These are phyloP conservation scores for Patella caerulea DNA, from an alignment of 2,888 invertebrate genomes.

Conservation along the genomic window DNA sequence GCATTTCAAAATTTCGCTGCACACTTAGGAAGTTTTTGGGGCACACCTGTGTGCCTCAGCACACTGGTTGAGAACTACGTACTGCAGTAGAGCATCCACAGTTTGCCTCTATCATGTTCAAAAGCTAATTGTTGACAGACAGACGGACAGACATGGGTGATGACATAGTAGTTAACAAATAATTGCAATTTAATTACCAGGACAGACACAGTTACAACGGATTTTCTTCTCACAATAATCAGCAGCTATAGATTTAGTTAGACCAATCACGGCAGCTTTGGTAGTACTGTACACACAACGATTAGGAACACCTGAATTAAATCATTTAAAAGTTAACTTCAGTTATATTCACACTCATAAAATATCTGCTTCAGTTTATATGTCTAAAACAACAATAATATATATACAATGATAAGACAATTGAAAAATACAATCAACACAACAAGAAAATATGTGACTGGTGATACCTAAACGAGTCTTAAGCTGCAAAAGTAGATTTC, in stretches of 20 bases:
- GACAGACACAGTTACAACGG: conserved; percentile 58
- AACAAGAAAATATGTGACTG: not conserved
- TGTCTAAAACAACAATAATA: not conserved
- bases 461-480: too few species aligned
- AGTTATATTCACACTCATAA: not conserved
- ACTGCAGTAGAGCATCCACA: too few species aligned
- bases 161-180: too few species aligned
- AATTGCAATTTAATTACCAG: conserved; percentile 42
- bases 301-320: conserved; percentile 50
- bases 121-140: too few species aligned
- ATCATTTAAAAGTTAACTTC: not conserved
- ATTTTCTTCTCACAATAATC: conserved; percentile 56
- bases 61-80: too few species aligned
- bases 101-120: too few species aligned
- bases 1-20: too few species aligned
- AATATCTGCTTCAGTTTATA: not conserved
- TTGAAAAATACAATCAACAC: not conserved
- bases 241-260: conserved; percentile 58
- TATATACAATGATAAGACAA: not conserved
- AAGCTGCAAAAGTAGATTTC: too few species aligned
- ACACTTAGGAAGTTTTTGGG: too few species aligned
- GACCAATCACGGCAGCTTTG: conserved; percentile 63
- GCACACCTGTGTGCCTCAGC: too few species aligned
- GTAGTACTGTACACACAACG: conserved; percentile 60
- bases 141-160: too few species aligned